A percentile compares a stretch with the other conserved stretches of the same genome.
phyloP scores from a whole-genome alignment of 92 coral and sea anemone genomes.

The Ricordea florida region DNA sequence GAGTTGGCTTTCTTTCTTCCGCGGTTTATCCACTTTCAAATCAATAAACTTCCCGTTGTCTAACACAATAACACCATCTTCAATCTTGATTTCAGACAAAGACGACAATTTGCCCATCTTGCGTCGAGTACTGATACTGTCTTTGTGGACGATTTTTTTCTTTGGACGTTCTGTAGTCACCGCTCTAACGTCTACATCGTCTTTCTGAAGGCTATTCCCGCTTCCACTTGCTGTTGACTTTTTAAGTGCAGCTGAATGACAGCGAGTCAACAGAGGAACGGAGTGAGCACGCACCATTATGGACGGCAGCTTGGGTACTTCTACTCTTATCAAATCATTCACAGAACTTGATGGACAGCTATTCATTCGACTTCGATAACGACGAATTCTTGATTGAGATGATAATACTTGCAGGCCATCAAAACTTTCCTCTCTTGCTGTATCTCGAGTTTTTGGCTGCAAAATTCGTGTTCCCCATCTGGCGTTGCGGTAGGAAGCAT shows the following conservation, averaged over 20 bases:
- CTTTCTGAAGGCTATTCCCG: background rate
- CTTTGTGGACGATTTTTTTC: background rate
- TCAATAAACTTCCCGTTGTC: conserved; percentile 29
- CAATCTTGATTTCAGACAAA: conserved; percentile 7
- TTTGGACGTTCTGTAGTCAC: background rate
- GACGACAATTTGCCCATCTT: background rate
- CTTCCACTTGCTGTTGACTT: background rate
- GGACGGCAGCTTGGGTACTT: conserved; percentile 6
- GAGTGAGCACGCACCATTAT: conserved; percentile 24
- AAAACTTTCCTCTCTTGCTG: background rate
- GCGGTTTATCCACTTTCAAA: conserved; percentile 2
- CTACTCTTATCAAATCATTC: conserved; percentile 6
- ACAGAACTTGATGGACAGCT: conserved; percentile 5
- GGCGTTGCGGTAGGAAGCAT: background rate
- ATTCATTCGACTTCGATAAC: background rate
- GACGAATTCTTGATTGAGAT: background rate
- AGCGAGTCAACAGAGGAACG: conserved; percentile 7
- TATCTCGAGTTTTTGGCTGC: background rate
- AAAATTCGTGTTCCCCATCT: conserved; percentile 23
- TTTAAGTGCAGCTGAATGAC: background rate
- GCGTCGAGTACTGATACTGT: background rate
- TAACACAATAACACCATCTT: conserved; percentile 6
- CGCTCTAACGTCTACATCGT: background rate
- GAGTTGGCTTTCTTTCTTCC: background rate
- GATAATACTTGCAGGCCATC: background rate